phyloP scores from a whole-genome alignment of 1,140 invertebrate species.

The Drosophila tropicalis region DNA sequence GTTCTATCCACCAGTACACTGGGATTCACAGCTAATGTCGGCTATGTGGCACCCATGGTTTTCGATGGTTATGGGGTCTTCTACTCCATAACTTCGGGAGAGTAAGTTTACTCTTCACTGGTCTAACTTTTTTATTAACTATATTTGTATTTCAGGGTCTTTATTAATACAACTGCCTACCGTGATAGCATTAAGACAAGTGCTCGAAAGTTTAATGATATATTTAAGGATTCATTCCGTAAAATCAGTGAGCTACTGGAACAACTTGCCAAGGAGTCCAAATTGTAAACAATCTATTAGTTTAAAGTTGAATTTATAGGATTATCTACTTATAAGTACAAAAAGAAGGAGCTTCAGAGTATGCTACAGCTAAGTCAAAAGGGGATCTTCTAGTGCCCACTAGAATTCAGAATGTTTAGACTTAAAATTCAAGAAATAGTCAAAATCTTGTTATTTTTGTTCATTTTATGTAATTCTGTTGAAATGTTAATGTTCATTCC shows the following conservation, averaged over 20 bases:
- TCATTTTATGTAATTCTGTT: background rate
- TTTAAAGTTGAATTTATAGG: conserved; percentile 18
- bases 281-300: conserved; percentile 36
- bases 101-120: conserved; percentile 48
- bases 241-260: conserved; percentile 66
- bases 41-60: conserved; percentile 86
- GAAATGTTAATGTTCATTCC: background rate
- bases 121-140: background rate
- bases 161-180: conserved; percentile 70
- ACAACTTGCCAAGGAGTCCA: conserved; percentile 43
- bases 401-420: background rate
- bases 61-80: conserved; percentile 87
- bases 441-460: background rate
- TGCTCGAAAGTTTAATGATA: conserved; percentile 71
- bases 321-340: conserved; percentile 2
- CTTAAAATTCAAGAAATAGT: background rate
- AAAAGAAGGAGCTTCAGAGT: background rate
- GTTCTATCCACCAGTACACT: conserved; percentile 86
- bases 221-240: conserved; percentile 69
- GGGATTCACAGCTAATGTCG: conserved; percentile 85
- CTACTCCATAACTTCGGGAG: conserved; percentile 83
- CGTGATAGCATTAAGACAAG: conserved; percentile 74
- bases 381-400: background rate
- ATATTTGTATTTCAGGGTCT: conserved; percentile 50
- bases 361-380: background rate